These are phyloP conservation scores for Xylocampa areola DNA, from an alignment of 2,888 invertebrate species.

Conservation along the genomic window DNA sequence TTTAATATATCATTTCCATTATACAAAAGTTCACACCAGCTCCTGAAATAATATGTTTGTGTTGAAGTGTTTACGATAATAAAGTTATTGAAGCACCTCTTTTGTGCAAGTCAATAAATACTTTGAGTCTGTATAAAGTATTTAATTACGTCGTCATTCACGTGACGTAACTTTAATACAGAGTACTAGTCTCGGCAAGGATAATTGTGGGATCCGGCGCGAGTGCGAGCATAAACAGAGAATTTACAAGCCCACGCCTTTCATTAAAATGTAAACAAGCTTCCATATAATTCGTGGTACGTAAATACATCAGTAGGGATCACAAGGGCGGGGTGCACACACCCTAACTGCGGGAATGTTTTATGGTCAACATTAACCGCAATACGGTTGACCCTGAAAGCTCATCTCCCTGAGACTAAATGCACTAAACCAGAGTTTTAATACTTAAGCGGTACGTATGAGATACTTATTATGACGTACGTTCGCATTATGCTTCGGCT, in stretches of 20 bases:
- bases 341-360: slow-evolving; percentile 66
- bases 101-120: slow-evolving; percentile 36
- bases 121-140: slow-evolving; percentile 46
- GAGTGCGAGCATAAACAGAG: slow-evolving; percentile 71
- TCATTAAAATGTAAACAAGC: slow-evolving; percentile 85
- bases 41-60: slow-evolving; percentile 33
- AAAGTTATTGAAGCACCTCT: slow-evolving; percentile 28
- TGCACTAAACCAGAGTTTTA: slow-evolving; percentile 58
- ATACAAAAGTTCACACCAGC: slow-evolving; percentile 27
- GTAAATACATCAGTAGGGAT: slow-evolving; percentile 75
- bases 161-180: slow-evolving; percentile 62
- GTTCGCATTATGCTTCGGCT: slow-evolving; percentile 18
- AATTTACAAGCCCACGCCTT: slow-evolving; percentile 75
- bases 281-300: slow-evolving; percentile 77
- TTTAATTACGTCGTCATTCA: slow-evolving; percentile 64
- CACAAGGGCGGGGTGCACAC: slow-evolving; percentile 60
- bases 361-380: slow-evolving; percentile 76
- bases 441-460: slow-evolving; percentile 39
- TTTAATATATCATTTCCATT: slow-evolving; percentile 57
- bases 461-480: slow-evolving; percentile 30
- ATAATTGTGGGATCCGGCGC: slow-evolving; percentile 62
- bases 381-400: slow-evolving; percentile 69
- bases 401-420: slow-evolving; percentile 62
- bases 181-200: slow-evolving; percentile 54
- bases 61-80: slow-evolving; percentile 32